Evolutionary conservation across 2,113 vertebrate genomes (phyloP).

Genomic region (Capreolus pygargus): DNA sequence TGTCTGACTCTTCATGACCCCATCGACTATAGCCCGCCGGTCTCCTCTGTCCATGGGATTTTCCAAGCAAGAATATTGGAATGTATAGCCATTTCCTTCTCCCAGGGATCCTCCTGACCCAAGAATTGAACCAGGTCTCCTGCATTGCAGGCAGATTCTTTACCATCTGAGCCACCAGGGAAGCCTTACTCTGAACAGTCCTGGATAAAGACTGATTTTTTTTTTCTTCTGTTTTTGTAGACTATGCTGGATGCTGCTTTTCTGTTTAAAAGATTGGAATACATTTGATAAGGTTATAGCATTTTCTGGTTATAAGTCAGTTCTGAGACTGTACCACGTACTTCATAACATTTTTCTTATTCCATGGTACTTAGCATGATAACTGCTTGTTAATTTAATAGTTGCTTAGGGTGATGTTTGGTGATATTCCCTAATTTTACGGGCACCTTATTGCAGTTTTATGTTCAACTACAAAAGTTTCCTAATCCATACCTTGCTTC

Average conservation of each 20-base stretch:
- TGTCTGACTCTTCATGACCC: not conserved
- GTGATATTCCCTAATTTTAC: not conserved
- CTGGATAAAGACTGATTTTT: not conserved
- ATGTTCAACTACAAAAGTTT: not conserved
- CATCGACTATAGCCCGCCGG: not conserved
- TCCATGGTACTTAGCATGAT: not conserved
- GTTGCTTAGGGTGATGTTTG: not conserved
- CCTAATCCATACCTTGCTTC: not conserved
- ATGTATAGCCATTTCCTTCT: not conserved
- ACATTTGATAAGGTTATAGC: not conserved
- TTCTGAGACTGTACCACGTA: not conserved
- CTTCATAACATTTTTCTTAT: not conserved
- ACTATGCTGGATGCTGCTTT: not conserved
- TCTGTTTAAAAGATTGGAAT: conserved; percentile 33
- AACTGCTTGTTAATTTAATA: conserved; percentile 3
- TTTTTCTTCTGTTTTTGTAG: conserved; percentile 14
- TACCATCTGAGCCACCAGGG: not conserved
- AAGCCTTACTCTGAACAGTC: not conserved
- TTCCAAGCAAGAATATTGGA: not conserved
- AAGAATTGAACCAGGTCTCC: not conserved
- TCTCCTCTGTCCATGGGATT: not conserved
- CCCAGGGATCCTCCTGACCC: not conserved
- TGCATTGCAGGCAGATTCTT: not conserved
- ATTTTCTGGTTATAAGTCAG: conserved; percentile 7
- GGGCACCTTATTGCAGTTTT: not conserved